phyloP scores from a whole-genome alignment of 1,140 invertebrate genomes.

The Bombus consobrinus region DNA sequence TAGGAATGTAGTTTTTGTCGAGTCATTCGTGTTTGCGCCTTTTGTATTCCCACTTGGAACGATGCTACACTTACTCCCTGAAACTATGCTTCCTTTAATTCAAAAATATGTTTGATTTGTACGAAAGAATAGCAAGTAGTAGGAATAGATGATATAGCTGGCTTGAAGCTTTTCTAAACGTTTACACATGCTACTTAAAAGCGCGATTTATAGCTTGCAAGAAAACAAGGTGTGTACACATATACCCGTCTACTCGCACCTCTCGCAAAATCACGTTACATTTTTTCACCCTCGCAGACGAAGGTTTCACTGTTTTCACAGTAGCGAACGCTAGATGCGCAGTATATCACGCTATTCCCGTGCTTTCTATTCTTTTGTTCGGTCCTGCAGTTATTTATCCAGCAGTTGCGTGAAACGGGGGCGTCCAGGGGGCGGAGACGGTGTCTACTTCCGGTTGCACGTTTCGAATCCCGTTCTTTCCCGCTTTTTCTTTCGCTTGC shows the following conservation, averaged over 20 bases:
- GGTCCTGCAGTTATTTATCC: slow-evolving; percentile 49
- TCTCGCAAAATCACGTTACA: background rate
- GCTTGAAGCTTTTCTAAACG: background rate
- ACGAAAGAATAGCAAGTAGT: background rate
- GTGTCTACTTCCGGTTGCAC: slow-evolving; percentile 45
- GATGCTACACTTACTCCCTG: background rate
- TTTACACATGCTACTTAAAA: background rate
- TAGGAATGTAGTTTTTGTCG: background rate
- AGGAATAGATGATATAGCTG: background rate
- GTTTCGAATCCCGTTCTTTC: slow-evolving; percentile 54
- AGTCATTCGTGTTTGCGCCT: background rate
- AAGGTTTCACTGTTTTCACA: slow-evolving; percentile 2
- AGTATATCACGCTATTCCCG: slow-evolving; percentile 13
- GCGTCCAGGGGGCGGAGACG: background rate
- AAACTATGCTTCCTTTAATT: too few relatives aligned
- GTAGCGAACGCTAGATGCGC: slow-evolving; percentile 7
- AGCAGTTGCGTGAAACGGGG: slow-evolving; percentile 24
- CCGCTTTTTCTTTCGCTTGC: slow-evolving; percentile 15
- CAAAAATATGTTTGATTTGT: too few relatives aligned
- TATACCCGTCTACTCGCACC: background rate
- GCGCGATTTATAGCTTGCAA: background rate
- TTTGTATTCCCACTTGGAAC: background rate
- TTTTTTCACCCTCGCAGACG: background rate
- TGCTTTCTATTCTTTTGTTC: slow-evolving; percentile 25
- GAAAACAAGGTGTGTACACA: background rate